Conservation (phyloP, 2,797 vertebrate genomes). For the Smutsia gigantea region DNA sequence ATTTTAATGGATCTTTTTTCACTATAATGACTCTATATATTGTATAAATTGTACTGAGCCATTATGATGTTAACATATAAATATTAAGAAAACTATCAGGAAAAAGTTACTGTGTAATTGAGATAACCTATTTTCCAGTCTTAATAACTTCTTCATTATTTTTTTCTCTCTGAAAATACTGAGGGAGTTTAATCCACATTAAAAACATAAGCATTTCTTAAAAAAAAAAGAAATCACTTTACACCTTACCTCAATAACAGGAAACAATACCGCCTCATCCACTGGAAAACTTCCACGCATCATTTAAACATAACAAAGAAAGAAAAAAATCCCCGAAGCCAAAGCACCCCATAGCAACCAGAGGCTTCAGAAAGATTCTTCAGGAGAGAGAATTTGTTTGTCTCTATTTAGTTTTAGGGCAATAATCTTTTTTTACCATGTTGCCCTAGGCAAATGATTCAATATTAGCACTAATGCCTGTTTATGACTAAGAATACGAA, state of each 20-base stretch:
- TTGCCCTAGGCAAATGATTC: conserved; percentile 51
- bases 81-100: conserved; percentile 76
- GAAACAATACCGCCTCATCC: neutral
- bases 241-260: neutral
- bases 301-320: conserved; percentile 48
- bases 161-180: conserved; percentile 63
- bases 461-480: conserved; percentile 56
- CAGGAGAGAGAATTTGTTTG: conserved; percentile 59
- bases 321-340: conserved; percentile 43
- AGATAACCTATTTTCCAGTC: conserved; percentile 70
- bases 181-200: conserved; percentile 47
- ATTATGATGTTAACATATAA: conserved; percentile 77
- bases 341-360: neutral
- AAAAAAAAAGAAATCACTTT: conserved; percentile 60
- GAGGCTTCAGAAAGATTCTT: conserved; percentile 62
- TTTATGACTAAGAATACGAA: conserved; percentile 55
- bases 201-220: conserved; percentile 57
- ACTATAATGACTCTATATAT: conserved; percentile 64
- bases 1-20: conserved; percentile 73
- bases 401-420: conserved; percentile 61
- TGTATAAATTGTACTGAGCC: conserved; percentile 66
- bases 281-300: neutral
- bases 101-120: conserved; percentile 67
- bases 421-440: conserved; percentile 51
- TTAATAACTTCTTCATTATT: conserved; percentile 73